These are phyloP conservation scores for Acholoe squamosa DNA, from an alignment of 2,888 invertebrate genomes.

Conservation along the genomic window DNA sequence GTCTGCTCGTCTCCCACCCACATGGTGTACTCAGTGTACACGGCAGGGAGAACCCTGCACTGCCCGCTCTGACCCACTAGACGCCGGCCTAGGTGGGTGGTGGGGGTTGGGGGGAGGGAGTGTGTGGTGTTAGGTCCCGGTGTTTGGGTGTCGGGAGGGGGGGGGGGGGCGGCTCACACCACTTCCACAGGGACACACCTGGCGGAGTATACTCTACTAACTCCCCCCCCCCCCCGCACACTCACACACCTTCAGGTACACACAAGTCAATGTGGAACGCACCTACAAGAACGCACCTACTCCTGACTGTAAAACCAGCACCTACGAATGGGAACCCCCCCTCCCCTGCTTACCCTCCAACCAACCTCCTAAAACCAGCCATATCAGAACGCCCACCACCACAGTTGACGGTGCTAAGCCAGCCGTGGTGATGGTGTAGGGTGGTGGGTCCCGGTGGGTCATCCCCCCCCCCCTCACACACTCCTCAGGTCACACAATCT, in stretches of 20 bases:
- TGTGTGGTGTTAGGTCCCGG: too few relatives aligned
- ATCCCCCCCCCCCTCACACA: not conserved
- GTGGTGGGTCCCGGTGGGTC: too few relatives aligned
- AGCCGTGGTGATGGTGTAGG: too few relatives aligned
- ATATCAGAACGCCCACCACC: too few relatives aligned
- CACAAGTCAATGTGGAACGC: too few relatives aligned
- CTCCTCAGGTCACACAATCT: not conserved
- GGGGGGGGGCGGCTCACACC: not conserved
- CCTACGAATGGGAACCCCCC: too few relatives aligned
- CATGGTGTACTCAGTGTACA: not conserved
- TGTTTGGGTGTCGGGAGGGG: not conserved
- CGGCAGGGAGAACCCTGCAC: slow-evolving; percentile 29
- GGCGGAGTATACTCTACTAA: not conserved
- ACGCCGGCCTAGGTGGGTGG: not conserved
- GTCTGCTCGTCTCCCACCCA: too few relatives aligned
- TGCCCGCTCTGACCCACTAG: slow-evolving; percentile 3
- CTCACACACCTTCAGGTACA: not conserved
- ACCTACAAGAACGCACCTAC: too few relatives aligned
- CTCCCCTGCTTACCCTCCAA: too few relatives aligned
- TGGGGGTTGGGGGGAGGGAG: not conserved
- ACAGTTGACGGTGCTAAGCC: too few relatives aligned
- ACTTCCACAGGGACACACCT: not conserved
- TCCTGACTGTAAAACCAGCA: too few relatives aligned
- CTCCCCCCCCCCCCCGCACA: not conserved
- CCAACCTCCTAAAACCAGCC: too few relatives aligned